phyloP scores from a whole-genome alignment of 2,888 invertebrate genomes.

The Orchesellides sinensis region DNA sequence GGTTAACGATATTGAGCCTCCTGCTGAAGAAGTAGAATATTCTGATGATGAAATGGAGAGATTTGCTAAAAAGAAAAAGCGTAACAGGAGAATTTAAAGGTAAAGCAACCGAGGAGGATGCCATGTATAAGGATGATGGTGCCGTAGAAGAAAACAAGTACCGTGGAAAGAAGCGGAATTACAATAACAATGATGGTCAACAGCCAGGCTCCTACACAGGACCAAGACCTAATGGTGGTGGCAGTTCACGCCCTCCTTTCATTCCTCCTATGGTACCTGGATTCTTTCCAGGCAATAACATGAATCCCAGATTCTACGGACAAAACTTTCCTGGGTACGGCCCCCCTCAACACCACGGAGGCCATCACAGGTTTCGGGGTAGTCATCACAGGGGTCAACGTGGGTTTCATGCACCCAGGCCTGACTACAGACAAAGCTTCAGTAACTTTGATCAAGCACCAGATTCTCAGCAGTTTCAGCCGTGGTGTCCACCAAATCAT shows the following conservation, averaged over 20 bases:
- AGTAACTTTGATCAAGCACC: too few species aligned
- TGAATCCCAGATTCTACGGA: background rate
- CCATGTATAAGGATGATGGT: slow-evolving; percentile 13
- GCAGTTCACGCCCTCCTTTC: slow-evolving; percentile 14
- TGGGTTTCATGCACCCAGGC: background rate
- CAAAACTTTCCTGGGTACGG: background rate
- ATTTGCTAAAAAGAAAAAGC: slow-evolving; percentile 73
- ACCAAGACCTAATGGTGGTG: background rate
- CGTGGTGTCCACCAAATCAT: slow-evolving; percentile 36
- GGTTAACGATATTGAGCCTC: slow-evolving; percentile 89
- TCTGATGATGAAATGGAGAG: slow-evolving; percentile 94
- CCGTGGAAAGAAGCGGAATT: slow-evolving; percentile 40
- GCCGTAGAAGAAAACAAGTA: background rate
- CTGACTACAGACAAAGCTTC: too few species aligned
- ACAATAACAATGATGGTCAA: background rate
- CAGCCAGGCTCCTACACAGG: background rate
- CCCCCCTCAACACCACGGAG: background rate
- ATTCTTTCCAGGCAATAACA: slow-evolving; percentile 5
- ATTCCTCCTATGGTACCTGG: slow-evolving; percentile 48
- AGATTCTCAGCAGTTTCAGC: background rate
- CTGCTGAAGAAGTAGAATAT: slow-evolving; percentile 84
- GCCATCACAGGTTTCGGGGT: background rate
- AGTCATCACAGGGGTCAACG: background rate
- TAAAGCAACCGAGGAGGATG: slow-evolving; percentile 33
- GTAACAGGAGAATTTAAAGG: slow-evolving; percentile 28